phyloP scores from a whole-genome alignment of 2,113 vertebrate species.

The Enhydra lutris region DNA sequence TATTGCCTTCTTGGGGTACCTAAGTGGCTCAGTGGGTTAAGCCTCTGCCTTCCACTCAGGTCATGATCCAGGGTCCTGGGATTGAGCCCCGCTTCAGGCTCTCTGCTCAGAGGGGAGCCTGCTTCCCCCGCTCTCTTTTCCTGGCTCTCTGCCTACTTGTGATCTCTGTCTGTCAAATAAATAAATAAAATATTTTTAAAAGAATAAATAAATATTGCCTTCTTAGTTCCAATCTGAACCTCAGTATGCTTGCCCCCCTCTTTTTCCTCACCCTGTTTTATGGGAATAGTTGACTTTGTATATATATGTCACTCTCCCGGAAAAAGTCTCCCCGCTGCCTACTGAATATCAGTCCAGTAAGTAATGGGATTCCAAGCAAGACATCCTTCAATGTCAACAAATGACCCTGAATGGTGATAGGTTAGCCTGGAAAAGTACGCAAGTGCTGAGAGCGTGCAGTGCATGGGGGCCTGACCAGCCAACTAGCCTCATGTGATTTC shows the following conservation, averaged over 20 bases:
- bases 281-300: not conserved
- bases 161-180: no score
- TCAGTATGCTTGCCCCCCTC: not conserved
- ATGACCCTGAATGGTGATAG: not conserved
- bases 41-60: no score
- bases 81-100: no score
- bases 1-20: not conserved
- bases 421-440: not conserved
- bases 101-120: no score
- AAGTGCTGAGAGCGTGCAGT: not conserved
- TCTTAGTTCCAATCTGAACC: not conserved
- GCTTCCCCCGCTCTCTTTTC: no score
- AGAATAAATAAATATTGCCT: not conserved
- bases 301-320: not conserved
- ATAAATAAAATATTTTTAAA: no score
- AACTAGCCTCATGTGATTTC: not conserved
- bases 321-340: not conserved
- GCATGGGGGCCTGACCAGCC: not conserved
- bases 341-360: not conserved
- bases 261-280: not conserved
- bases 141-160: no score
- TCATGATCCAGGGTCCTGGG: no score
- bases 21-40: no score
- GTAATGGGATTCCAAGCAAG: not conserved
- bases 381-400: not conserved